Evolutionary conservation across 2,888 invertebrate genomes (phyloP), one percentile per base, ranked within the genome.

Genomic region (Hanleya hanleyi): DNA sequence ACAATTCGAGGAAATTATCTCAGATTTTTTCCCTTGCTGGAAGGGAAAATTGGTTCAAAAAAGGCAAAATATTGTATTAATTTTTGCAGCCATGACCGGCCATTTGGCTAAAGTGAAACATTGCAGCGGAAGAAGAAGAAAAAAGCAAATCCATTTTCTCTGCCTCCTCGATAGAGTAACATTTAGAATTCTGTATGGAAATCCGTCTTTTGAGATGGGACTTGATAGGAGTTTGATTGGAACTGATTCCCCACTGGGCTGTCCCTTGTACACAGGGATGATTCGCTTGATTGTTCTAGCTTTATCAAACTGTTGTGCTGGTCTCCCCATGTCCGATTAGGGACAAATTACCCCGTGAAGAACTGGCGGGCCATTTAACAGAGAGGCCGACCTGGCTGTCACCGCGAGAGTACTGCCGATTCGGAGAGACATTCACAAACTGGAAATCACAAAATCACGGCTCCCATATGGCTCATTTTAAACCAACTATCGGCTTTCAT

Each of bases 381-480:
- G 47, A 47, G 47, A 47, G 47, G 47, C 47, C 22, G 47, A 47
- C 47, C 47, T 47, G 47, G 47, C 47, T 47, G 47, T 47, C 32
- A 57, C 32, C 57, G 57, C 2, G 57, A 57, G 57, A 29, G 26
- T 15, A 29, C 22, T 32, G 9, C 2, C 57, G 29, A 57, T 57
- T 57, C 57, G 1, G 4, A 22, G 9, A 26, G 57, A 57, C 57
- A 57, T 22, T 15, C 12, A 1, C 22, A 57, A 57, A 57, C 57
- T 57, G 32, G 26, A 57, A 57, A 57, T 57, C 57, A 29, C 29
- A 57, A 57, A 57, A 57, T 57, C 57, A 57, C 57, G 29, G 57
- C 57, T 57, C 57, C 57, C 57, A 57, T 57, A 57, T 57, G 57
- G 57, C 57, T 57, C 57, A 57, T 57, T 57, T 57, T 57, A 57